Base-by-base conservation (phyloP, 2,113 vertebrate genomes). In the Ariopsis seemanni region DNA sequence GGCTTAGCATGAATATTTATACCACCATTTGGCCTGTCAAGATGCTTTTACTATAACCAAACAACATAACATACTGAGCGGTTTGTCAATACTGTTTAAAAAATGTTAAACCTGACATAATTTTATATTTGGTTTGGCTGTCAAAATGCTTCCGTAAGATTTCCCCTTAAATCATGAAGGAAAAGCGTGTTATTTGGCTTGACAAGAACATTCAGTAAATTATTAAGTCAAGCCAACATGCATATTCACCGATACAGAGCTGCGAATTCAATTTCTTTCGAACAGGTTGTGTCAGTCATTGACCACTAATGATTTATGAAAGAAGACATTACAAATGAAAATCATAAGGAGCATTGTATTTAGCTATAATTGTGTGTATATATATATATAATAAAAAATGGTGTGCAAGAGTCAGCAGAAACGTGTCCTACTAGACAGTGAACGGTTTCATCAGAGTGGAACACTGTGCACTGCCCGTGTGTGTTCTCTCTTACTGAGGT, bases 11-110 rank as follows among this genome's bases (percentile, higher is more conserved):
- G 80, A 90, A 89, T 89, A 93, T 90, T 90, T 88, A 93, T 93
- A 82, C 89, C 88, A 86, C 89, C 87, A 92, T 93, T 94, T 93
- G 91, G 90, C 90, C 91, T 91, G 92, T 92, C 93, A 93, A 88
- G 86, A 90, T 87, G 93, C 93, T 95, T 94, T 95, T 92, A 94
- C 90, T 91, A 89, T 91, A 89, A 90, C 91, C 91, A 90, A 93
- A 92, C 93, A 93, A 91, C 92, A 91, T 91, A 91, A 93, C 92
- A 91, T 90, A 91, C 92, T 92, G 91, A 93, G 90, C 87, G 84
- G 90, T 92, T 92, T 91, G 93, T 94, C 94, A 93, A 90, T 94
- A 92, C 91, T 11, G 75, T 88, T 91, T 74, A 57, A 71, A 84
- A 93, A 93, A 94, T 90, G 50, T 84, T 71, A 89, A 91, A 90